A percentile compares a stretch with the other conserved stretches of the same genome.
Conservation (phyloP, 2,797 vertebrate species). For the Pantherophis alleghaniensis region DNA sequence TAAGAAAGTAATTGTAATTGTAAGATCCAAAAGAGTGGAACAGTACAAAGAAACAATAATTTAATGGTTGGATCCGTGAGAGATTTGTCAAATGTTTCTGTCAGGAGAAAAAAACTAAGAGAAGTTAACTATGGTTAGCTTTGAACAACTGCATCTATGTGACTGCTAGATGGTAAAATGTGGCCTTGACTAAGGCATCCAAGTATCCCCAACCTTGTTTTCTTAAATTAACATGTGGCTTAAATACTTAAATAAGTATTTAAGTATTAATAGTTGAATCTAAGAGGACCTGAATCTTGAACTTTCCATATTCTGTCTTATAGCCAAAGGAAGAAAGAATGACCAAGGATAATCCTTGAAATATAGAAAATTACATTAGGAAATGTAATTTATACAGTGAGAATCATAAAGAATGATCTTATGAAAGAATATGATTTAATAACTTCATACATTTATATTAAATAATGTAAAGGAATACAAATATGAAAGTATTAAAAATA, state of each 20-base stretch:
- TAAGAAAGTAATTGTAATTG: neutral
- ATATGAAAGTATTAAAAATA: neutral
- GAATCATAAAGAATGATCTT: neutral
- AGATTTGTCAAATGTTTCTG: neutral
- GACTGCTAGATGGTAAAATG: neutral
- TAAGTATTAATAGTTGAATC: neutral
- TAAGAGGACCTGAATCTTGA: neutral
- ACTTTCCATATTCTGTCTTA: neutral
- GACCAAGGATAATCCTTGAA: neutral
- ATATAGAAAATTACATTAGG: neutral
- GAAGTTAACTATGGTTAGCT: neutral
- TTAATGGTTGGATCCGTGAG: neutral
- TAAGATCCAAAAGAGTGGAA: neutral
- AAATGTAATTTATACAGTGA: neutral
- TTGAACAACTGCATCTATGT: neutral
- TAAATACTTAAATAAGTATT: neutral
- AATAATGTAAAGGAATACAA: neutral
- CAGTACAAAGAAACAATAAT: neutral
- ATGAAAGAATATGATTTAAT: neutral
- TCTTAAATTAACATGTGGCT: neutral
- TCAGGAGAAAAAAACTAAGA: neutral
- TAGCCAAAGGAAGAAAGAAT: neutral
- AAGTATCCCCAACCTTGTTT: neutral
- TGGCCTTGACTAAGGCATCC: neutral
- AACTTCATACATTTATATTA: neutral